Base-by-base conservation (phyloP, 2,797 vertebrate species). In the Poliocrania exsul region DNA sequence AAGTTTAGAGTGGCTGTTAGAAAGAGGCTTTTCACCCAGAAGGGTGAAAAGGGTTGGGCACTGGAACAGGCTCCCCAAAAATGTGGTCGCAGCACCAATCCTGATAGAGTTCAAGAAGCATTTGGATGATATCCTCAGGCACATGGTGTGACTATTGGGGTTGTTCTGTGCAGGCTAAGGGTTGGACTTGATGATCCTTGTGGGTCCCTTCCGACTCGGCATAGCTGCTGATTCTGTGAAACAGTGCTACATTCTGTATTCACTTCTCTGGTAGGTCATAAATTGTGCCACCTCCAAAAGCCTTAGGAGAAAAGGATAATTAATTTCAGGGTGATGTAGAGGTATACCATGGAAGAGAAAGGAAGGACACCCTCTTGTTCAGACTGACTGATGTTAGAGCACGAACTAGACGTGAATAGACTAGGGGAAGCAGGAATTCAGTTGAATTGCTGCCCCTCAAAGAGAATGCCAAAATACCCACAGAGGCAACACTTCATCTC, bases 251-350 rank as follows among this genome's bases (percentile, higher is more conserved):
- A 29, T 33, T 44, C 23, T 75, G n/a, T 82, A 88, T 94, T 94
- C 61, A 66, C 56, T 88, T 77, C 88, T 4, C 44, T 61, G 71
- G 57, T 29, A 91, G 28, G 23, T 56, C 44, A 94, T 96, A 95
- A 94, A 82, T 70, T 53, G 72, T 85, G 54, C 44, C 71, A 42
- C 70, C 26, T 81, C 46, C 58, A 56, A 88, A 93, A 95, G 72
- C 90, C 44, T 78, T 71, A 82, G 56, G 82, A 86, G 19, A 73
- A 80, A 35, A 71, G 70, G 13, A 51, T 72, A 93, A 79, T 91
- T 25, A 91, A 95, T 96, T 91, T 96, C 74, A 91, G 78, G 42
- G 53, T 95, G 75, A 86, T 93, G 26, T 35, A 96, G 67, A 90
- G 38, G 13, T 49, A 61, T 14, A 62, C 25, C 29, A 18, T 19